A percentile compares a stretch with the other conserved stretches of the same genome.
phyloP scores from a whole-genome alignment of 2,113 vertebrate genomes.

The Pseudopipra pipra region DNA sequence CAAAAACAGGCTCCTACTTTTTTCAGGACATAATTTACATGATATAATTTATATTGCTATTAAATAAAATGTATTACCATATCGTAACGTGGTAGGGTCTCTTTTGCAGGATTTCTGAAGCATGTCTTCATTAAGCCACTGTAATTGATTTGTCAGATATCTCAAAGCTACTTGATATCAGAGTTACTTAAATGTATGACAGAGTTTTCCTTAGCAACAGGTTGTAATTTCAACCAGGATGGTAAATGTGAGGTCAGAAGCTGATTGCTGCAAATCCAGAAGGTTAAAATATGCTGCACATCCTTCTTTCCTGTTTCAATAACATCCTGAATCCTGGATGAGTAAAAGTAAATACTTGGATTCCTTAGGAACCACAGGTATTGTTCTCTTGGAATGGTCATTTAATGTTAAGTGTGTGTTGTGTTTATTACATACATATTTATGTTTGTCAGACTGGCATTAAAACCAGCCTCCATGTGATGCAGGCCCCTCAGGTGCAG shows the following conservation, averaged over 20 bases:
- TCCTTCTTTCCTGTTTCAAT: not conserved
- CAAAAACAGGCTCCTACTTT: not conserved
- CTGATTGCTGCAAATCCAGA: conserved; percentile 44
- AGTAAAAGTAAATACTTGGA: not conserved
- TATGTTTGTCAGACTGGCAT: not conserved
- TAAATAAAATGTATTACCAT: conserved; percentile 27
- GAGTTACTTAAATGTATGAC: conserved; percentile 61
- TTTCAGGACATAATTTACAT: not conserved
- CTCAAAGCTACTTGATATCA: conserved; percentile 48
- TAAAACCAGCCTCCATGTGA: not conserved
- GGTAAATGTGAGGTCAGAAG: conserved; percentile 58
- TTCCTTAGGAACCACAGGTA: not conserved
- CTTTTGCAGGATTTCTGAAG: conserved; percentile 38
- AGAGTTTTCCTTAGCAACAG: conserved; percentile 67
- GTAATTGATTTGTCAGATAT: conserved; percentile 34
- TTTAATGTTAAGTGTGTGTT: conserved; percentile 37
- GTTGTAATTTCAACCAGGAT: conserved; percentile 72
- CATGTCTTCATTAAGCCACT: conserved; percentile 31
- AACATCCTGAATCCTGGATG: not conserved
- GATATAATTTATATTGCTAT: conserved; percentile 8
- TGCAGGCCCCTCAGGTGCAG: not conserved
- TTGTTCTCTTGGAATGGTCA: conserved; percentile 1
- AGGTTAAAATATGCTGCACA: conserved; percentile 29
- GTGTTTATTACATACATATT: conserved; percentile 12
- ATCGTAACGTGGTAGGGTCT: not conserved